A percentile compares a stretch with the other conserved stretches of the same genome.
Conservation (phyloP, 1,140 invertebrate genomes). For the Charaxes varanes region DNA sequence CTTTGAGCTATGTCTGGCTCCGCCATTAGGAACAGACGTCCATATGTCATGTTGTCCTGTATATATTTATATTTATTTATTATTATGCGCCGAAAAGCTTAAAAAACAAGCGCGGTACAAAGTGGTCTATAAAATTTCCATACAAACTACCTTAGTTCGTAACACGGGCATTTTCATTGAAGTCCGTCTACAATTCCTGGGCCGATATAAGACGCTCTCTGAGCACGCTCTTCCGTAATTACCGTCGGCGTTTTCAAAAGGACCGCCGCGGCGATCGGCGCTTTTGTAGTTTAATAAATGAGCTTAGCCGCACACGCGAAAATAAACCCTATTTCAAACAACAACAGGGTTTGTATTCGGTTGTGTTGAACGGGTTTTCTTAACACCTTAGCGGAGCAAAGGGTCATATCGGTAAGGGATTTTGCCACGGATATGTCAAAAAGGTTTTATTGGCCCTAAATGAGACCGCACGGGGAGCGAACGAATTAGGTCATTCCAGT, state of each 20-base stretch:
- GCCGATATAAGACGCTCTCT: slow-evolving; percentile 27
- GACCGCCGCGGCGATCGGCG: slow-evolving; percentile 51
- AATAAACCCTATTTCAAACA: slow-evolving; percentile 9
- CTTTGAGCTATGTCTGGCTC: no score
- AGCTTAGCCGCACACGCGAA: slow-evolving; percentile 17
- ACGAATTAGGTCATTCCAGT: slow-evolving; percentile 46
- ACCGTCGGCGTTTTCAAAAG: slow-evolving; percentile 58
- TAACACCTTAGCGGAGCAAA: slow-evolving; percentile 65
- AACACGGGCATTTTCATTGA: no score
- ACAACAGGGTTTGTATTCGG: slow-evolving; percentile 17
- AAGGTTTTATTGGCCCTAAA: slow-evolving; percentile 65
- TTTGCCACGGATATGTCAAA: slow-evolving; percentile 71
- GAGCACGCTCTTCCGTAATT: slow-evolving; percentile 59
- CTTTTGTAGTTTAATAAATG: slow-evolving; percentile 67
- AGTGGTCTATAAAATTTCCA: no score
- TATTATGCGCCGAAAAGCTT: no score
- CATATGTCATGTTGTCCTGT: no score
- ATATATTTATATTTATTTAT: no score
- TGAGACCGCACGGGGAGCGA: slow-evolving; percentile 52
- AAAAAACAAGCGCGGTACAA: no score
- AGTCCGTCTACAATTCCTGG: slow-evolving; percentile 27
- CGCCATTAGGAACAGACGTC: no score
- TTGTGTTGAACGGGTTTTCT: slow-evolving; percentile 26
- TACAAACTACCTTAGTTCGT: no score
- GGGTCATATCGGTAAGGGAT: slow-evolving; percentile 69